A percentile compares a stretch with the other conserved stretches of the same genome.
Evolutionary conservation across 2,113 vertebrate species (phyloP).

Genomic region (Albula glossodonta): DNA sequence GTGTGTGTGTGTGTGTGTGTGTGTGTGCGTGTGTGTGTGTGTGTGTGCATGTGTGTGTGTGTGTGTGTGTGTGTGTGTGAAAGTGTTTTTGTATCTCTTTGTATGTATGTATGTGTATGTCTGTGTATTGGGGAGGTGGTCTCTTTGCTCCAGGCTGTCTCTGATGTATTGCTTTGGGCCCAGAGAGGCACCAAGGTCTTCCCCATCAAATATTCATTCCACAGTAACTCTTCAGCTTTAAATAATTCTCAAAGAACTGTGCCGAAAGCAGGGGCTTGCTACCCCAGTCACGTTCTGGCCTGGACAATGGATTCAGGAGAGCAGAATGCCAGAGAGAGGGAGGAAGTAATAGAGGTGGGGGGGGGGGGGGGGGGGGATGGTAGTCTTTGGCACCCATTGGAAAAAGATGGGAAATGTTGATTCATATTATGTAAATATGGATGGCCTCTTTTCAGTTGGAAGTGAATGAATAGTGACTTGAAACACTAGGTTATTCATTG

Average conservation of each 20-base stretch:
- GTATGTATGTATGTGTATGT: constrained; percentile 21
- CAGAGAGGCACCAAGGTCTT: constrained; percentile 67
- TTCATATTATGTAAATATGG: constrained; percentile 5
- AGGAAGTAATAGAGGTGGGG: constrained; percentile 30
- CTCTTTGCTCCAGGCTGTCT: constrained; percentile 61
- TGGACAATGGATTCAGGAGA: constrained; percentile 70
- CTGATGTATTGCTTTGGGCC: constrained; percentile 71
- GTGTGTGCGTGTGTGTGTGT: constrained; percentile 27
- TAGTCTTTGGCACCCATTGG: neutral
- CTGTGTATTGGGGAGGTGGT: constrained; percentile 13
- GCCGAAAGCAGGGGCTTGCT: constrained; percentile 62
- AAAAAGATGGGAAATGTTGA: constrained; percentile 25
- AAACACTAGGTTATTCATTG: constrained; percentile 1
- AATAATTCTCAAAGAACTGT: constrained; percentile 82
- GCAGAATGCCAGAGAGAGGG: constrained; percentile 36
- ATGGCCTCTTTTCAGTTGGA: constrained; percentile 15
- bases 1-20: constrained; percentile 32
- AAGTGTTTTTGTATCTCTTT: neutral
- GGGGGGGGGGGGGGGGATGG: neutral
- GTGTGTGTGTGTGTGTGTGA: constrained; percentile 34
- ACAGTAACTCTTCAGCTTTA: constrained; percentile 74
- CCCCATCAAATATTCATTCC: constrained; percentile 77
- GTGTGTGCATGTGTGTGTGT: constrained; percentile 39
- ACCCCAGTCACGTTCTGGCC: constrained; percentile 68
- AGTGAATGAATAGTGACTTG: constrained; percentile 15